Evolutionary conservation across 64 coral and sea anemone species (phyloP).

Genomic region (Actinia equina): DNA sequence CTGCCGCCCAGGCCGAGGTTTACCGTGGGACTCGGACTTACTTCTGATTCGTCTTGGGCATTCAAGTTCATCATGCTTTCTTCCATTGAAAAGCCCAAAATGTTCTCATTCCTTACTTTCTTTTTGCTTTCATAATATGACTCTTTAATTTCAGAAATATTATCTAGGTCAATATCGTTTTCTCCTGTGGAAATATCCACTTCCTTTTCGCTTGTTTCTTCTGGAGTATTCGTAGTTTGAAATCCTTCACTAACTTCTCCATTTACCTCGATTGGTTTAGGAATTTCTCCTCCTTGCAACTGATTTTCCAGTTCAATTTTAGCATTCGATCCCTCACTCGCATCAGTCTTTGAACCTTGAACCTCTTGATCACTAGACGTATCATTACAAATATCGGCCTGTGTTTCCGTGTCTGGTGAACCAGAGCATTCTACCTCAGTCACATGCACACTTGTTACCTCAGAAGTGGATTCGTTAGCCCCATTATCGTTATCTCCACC

Average conservation of each 20-base stretch:
- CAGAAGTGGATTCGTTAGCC: neutral
- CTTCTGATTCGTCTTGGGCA: neutral
- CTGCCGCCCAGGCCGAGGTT: conserved; percentile 1
- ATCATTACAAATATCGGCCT: neutral
- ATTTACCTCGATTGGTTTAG: neutral
- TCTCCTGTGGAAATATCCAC: neutral
- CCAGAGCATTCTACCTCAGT: neutral
- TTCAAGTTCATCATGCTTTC: neutral
- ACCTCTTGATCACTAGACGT: neutral
- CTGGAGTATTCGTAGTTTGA: neutral
- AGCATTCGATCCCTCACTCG: neutral
- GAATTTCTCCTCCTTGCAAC: neutral
- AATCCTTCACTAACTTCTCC: neutral
- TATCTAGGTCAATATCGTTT: neutral
- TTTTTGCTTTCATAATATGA: conserved; percentile 23
- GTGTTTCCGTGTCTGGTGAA: neutral
- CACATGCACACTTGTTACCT: neutral
- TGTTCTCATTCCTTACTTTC: neutral
- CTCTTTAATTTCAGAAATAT: conserved; percentile 7
- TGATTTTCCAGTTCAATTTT: neutral
- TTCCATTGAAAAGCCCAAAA: neutral
- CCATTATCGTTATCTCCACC: neutral
- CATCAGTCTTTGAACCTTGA: neutral
- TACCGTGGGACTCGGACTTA: conserved; percentile 12
- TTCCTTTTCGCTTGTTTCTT: neutral